phyloP scores from a whole-genome alignment of 2,888 invertebrate species.

The Drosophila nr. fundita region DNA sequence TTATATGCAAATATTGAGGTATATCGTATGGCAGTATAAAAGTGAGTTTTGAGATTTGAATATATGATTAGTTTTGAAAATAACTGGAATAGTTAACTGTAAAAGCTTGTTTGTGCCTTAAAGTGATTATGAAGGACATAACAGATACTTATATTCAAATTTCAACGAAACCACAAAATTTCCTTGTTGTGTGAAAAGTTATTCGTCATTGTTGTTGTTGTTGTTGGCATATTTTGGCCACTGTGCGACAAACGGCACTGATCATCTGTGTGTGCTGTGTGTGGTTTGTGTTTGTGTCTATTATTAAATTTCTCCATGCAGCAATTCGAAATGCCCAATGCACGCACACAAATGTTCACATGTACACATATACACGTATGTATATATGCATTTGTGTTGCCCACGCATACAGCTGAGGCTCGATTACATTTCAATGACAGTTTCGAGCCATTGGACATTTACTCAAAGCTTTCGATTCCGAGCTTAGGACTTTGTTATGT shows the following conservation, averaged over 20 bases:
- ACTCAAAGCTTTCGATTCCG: conserved; percentile 35
- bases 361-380: not conserved
- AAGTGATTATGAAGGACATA: not conserved
- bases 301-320: conserved; percentile 73
- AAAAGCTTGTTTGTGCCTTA: not conserved
- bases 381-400: conserved; percentile 29
- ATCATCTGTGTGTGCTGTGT: conserved; percentile 28
- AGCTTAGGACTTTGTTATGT: conserved; percentile 53
- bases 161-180: not conserved
- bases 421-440: conserved; percentile 66
- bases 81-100: not conserved
- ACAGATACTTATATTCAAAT: not conserved
- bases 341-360: conserved; percentile 3
- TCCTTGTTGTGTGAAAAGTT: conserved; percentile 11
- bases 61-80: not conserved
- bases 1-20: not conserved
- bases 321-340: conserved; percentile 28
- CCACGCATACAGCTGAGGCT: conserved; percentile 41
- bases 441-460: conserved; percentile 40
- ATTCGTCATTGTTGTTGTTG: not conserved
- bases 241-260: conserved; percentile 38
- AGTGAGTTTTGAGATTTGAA: not conserved
- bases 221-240: conserved; percentile 20
- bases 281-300: conserved; percentile 46
- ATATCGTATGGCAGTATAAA: not conserved